Conservation (phyloP, 2,888 invertebrate species). For the Barypeithes pellucidus region DNA sequence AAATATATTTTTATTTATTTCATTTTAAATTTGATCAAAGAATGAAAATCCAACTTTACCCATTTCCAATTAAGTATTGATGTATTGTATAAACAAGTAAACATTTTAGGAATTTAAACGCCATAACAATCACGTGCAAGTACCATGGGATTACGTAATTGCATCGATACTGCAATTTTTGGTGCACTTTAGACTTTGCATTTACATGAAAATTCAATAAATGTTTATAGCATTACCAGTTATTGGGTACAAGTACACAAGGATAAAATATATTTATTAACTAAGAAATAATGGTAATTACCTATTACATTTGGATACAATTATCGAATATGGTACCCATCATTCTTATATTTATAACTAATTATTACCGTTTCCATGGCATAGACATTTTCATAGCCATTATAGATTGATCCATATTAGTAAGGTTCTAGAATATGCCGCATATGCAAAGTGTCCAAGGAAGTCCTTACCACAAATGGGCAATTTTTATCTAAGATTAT, state of each 20-base stretch:
- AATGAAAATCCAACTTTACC: no score
- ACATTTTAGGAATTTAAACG: not conserved
- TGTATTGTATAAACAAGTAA: not conserved
- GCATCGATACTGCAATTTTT: conserved; percentile 47
- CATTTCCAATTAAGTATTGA: no score
- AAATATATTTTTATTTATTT: no score
- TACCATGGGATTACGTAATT: conserved; percentile 39
- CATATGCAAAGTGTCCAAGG: no score
- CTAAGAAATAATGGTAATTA: conserved; percentile 40
- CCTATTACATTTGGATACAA: conserved; percentile 38
- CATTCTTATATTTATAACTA: conserved; percentile 17
- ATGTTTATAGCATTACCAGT: conserved; percentile 42
- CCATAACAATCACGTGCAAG: conserved; percentile 24
- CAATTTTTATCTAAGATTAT: no score
- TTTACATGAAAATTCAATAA: conserved; percentile 58
- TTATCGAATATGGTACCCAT: conserved; percentile 36
- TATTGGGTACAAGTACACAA: conserved; percentile 27
- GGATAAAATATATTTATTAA: conserved; percentile 35
- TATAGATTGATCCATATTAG: not conserved
- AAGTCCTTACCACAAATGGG: no score
- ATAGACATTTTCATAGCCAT: conserved; percentile 1
- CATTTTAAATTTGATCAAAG: no score
- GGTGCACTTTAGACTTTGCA: conserved; percentile 59
- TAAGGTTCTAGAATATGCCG: conserved; percentile 1
- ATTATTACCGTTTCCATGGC: conserved; percentile 36